phyloP scores from a whole-genome alignment of 2,888 invertebrate genomes.

The Tricholauxania praeusta region DNA sequence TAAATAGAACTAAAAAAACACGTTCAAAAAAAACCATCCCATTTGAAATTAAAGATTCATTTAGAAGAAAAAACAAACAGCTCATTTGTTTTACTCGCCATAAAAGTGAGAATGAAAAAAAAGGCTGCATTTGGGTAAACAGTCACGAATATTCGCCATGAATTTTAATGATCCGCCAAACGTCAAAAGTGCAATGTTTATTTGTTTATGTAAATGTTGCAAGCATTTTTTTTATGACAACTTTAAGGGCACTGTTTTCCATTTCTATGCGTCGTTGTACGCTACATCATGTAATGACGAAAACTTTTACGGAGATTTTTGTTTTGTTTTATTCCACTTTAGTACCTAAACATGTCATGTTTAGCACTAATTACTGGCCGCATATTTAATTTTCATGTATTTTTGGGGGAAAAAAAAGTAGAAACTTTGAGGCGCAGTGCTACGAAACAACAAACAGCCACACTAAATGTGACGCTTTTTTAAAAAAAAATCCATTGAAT shows the following conservation, averaged over 20 bases:
- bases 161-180: conserved; percentile 35
- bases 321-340: background rate
- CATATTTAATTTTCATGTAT: conserved; percentile 5
- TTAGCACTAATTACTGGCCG: background rate
- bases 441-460: background rate
- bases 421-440: too few species aligned
- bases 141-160: conserved; percentile 39
- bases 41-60: too few species aligned
- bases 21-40: too few species aligned
- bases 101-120: conserved; percentile 4
- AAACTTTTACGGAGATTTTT: background rate
- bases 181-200: conserved; percentile 28
- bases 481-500: conserved; percentile 36
- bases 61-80: background rate
- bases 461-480: conserved; percentile 12
- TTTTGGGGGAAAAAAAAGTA: background rate
- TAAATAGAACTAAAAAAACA: too few species aligned
- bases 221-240: conserved; percentile 32
- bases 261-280: background rate
- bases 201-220: background rate
- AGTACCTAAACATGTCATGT: background rate
- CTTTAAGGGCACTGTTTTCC: conserved; percentile 23
- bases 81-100: conserved; percentile 27
- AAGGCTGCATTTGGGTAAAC: conserved; percentile 16
- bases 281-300: background rate